These are phyloP conservation scores for Danio rerio DNA, from an alignment of 2,113 vertebrate species.

Conservation along the genomic window DNA sequence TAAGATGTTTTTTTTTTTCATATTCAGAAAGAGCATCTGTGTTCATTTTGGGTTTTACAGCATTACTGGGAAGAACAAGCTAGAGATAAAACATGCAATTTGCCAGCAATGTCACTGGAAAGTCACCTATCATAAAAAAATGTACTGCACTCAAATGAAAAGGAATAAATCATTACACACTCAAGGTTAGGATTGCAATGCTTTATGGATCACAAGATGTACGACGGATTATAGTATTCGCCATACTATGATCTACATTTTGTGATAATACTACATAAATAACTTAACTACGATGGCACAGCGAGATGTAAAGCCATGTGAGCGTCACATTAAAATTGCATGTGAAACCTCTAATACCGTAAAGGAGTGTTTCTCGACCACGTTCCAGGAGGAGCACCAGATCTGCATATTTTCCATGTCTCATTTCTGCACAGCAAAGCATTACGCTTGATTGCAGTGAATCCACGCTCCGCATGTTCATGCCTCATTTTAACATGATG, in stretches of 20 bases:
- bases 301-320: no score
- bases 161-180: slow-evolving; percentile 26
- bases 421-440: background rate
- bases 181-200: slow-evolving; percentile 5
- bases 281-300: background rate
- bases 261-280: background rate
- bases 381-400: no score
- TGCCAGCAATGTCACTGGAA: slow-evolving; percentile 23
- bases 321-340: no score
- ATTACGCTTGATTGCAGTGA: background rate
- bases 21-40: slow-evolving; percentile 19
- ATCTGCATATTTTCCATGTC: no score
- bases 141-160: slow-evolving; percentile 22
- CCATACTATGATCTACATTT: background rate
- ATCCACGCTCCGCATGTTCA: background rate
- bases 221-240: background rate
- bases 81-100: slow-evolving; percentile 30
- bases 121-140: slow-evolving; percentile 31
- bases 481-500: background rate
- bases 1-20: background rate
- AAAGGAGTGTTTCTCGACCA: no score
- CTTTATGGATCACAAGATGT: slow-evolving; percentile 4
- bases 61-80: slow-evolving; percentile 19
- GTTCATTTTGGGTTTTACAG: slow-evolving; percentile 31
- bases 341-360: no score